Base-by-base conservation (phyloP, 2,888 invertebrate genomes). In the Meloe dianella region DNA sequence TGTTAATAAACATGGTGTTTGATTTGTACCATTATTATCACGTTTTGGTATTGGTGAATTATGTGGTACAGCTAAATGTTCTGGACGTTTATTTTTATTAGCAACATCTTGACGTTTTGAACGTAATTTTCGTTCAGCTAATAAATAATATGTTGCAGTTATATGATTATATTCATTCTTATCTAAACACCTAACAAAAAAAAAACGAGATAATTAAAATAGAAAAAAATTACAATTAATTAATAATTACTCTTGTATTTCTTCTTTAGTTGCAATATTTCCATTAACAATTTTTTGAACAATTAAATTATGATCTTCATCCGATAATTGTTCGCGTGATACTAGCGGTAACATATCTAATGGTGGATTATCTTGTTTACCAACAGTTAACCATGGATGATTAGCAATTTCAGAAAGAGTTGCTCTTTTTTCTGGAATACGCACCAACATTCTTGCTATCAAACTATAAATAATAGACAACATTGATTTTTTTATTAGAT, bases 161-260 rank as follows among this genome's bases (percentile, higher is more conserved):
- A 99, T 93, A 84, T 99, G 97, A 86, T 97, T 97, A 85, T 99
- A 99, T 81, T 96, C 96, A 85, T 98, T 95, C 81, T 92, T 93
- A 81, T 97, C 96, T 79, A 99, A 86, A 64, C 96, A 93, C 72
- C 94, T 95, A 82, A 83, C 74, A 65, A 20, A 22, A 35, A 1
- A 29, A 17, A n/a, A 41, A 30, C n/a, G n/a, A n/a, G n/a, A 22
- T 24, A 58, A 57, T 12, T 61, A 22, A 22, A 24, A 17, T 41
- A 8, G n/a, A 35, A 54, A 41, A 14, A 3, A 57, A 20, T 47
- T 20, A n/a, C n/a, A 47, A 59, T 20, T 17, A 60, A 29, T 54
- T 30, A 57, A 30, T 57, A 85, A 89, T 87, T 83, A 94, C 92
- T 95, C 93, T 77, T 94, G 84, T 75, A 99, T 97, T 82, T 96